A percentile compares a stretch with the other conserved stretches of the same genome.
These are phyloP conservation scores for Macaca mulatta DNA, from an alignment of 2,113 vertebrate species.

Conservation along the genomic window DNA sequence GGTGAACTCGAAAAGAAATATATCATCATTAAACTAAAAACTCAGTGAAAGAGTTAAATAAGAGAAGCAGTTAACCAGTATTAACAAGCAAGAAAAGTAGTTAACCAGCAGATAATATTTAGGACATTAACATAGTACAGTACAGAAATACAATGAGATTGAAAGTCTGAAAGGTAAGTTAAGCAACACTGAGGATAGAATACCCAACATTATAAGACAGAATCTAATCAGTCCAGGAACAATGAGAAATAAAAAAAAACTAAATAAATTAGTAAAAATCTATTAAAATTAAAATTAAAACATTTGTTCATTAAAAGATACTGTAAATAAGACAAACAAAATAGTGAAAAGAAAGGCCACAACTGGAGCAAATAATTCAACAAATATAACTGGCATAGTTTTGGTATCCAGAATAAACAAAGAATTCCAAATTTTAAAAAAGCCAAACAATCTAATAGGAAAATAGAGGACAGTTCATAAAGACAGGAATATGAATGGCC, in stretches of 20 bases:
- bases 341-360: not conserved
- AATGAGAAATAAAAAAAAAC: not conserved
- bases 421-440: not conserved
- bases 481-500: not conserved
- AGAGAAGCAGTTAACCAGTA: not conserved
- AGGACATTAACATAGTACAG: not conserved
- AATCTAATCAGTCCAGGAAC: not conserved
- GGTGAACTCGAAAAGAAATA: not conserved
- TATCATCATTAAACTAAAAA: not conserved
- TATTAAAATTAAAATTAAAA: not conserved
- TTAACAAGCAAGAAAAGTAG: not conserved
- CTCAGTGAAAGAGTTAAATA: not conserved
- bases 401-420: not conserved
- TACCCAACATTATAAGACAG: not conserved
- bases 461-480: not conserved
- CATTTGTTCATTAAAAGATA: not conserved
- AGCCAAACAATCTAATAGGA: not conserved
- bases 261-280: not conserved
- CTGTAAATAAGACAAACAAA: not conserved
- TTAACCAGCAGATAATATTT: not conserved
- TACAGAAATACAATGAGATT: not conserved
- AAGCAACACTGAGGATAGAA: not conserved
- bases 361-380: constrained; percentile 24
- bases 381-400: not conserved
- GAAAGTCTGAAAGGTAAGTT: not conserved